Evolutionary conservation across 2,113 vertebrate genomes (phyloP), one percentile per base, ranked within the genome.

Genomic region (Syngnathus typhle): DNA sequence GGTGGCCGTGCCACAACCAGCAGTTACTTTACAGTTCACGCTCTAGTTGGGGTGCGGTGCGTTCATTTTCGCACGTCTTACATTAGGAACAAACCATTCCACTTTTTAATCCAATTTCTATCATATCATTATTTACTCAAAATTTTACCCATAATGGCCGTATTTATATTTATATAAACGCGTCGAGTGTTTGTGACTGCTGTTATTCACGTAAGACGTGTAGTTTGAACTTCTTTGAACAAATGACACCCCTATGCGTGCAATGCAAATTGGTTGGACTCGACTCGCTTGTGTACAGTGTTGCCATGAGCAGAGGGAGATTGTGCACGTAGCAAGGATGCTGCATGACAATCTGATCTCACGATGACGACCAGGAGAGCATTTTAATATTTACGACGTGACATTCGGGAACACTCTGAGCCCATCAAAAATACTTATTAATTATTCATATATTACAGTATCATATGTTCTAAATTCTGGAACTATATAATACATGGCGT

Each of bases 51-150:
- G 91, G 91, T 91, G 93, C 91, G 90, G 94, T 84, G 93, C 94
- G 95, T 96, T 96, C 94, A 82, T 80, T 94, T 95, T 87, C 91
- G 95, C 95, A 96, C 95, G 95, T 96, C 94, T 87, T 92, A 92
- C 91, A 91, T 91, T 86, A 84, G 92, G 94, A 92, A 88, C 75
- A 82, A 93, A 94, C 95, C 91, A 93, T 91, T 93, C 1, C 47
- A 19, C 16, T 36, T 38, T 38, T 38, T 7, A 54, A 37, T 32
- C 10, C 21, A 13, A n/a, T 51, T 37, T 54, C 37, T 8, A 38
- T 15, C 5, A 39, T n/a, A 36, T 52, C 3, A 65, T 3, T 38
- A 9, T 37, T 52, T 5, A 38, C 19, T 3, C 4, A 1, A 1
- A 27, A 44, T 46, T 6, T 27, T 0, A 9, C 13, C n/a, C 36